Conservation (phyloP, 2,797 vertebrate genomes). For the Acestrorhynchus altus region DNA sequence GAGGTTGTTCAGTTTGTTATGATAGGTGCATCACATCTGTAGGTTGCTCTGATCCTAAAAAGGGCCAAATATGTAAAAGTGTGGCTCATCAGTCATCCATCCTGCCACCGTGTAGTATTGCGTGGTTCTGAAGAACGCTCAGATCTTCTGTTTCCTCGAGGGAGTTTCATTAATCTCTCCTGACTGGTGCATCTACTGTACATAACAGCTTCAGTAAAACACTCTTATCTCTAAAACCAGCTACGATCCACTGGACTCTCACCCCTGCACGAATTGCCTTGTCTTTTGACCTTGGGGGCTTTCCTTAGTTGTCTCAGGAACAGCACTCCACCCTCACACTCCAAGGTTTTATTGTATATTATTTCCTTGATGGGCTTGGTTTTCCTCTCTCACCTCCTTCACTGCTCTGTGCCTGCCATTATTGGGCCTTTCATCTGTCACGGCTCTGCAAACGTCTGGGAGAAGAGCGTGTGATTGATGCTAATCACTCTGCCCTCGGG, state of each 20-base stretch:
- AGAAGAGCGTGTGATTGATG: conserved; percentile 72
- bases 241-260: neutral
- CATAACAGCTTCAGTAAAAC: conserved; percentile 5
- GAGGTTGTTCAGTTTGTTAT: no score
- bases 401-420: conserved; percentile 49
- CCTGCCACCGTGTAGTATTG: neutral
- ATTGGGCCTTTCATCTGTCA: conserved; percentile 43
- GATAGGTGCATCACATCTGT: no score
- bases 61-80: no score
- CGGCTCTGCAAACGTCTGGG: conserved; percentile 53
- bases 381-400: neutral
- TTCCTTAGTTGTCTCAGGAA: conserved; percentile 13
- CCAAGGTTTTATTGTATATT: conserved; percentile 18
- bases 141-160: neutral
- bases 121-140: neutral
- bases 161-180: neutral
- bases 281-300: conserved; percentile 32
- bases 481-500: conserved; percentile 66
- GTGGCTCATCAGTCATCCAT: neutral
- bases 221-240: neutral
- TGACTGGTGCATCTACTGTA: neutral
- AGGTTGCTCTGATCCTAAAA: no score
- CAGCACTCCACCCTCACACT: neutral
- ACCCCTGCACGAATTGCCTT: conserved; percentile 9
- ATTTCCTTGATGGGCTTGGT: conserved; percentile 26